These are phyloP conservation scores for Sebastes nivosus DNA, from an alignment of 2,797 vertebrate species.

Conservation along the genomic window DNA sequence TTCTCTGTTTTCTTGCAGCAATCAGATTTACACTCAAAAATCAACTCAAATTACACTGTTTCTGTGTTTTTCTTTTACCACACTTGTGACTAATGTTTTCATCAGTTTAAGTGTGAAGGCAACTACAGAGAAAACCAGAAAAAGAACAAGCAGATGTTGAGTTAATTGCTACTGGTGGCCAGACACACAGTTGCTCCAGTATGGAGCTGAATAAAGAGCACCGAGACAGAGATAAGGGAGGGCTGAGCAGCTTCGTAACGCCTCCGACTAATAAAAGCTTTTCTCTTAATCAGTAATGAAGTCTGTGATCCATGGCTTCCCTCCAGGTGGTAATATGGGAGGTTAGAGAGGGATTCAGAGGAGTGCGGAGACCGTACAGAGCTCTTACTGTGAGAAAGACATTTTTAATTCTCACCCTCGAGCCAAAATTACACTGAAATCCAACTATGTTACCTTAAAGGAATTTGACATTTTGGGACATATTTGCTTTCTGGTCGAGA, in stretches of 20 bases:
- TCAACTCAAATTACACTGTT: too few species aligned
- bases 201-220: slow-evolving; percentile 12
- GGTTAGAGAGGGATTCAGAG: not conserved
- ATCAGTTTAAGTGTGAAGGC: not conserved
- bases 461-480: not conserved
- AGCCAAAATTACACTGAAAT: not conserved
- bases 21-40: too few species aligned
- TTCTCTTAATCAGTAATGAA: slow-evolving; percentile 54
- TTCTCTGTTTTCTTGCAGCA: too few species aligned
- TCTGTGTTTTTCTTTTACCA: not conserved
- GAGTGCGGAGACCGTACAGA: not conserved
- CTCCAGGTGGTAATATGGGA: slow-evolving; percentile 29
- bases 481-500: fast-evolving
- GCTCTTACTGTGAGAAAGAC: not conserved
- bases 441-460: not conserved
- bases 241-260: slow-evolving; percentile 3
- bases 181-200: slow-evolving; percentile 5
- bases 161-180: slow-evolving; percentile 10
- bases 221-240: slow-evolving; percentile 2
- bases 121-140: not conserved
- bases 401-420: not conserved
- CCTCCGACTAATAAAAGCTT: slow-evolving; percentile 43
- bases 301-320: slow-evolving; percentile 35
- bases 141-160: not conserved
- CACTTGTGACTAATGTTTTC: not conserved